Conservation (phyloP, 2,797 vertebrate genomes). For the Megalops cyprinoides region DNA sequence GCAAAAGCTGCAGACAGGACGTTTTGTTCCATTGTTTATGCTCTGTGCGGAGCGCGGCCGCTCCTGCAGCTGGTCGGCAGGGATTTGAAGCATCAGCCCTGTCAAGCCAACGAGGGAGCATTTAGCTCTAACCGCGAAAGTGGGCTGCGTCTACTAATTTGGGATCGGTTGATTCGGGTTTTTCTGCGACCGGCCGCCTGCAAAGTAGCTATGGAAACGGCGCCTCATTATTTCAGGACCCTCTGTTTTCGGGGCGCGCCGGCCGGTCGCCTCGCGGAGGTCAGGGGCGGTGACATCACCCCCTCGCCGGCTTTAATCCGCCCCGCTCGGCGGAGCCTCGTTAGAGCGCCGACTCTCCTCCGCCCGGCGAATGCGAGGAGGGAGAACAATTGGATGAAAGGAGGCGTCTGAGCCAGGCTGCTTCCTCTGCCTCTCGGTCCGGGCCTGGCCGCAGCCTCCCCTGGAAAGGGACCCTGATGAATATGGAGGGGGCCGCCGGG, state of each 20-base stretch:
- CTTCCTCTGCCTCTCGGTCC: background rate
- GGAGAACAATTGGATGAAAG: constrained; percentile 2
- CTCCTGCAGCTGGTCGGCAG: background rate
- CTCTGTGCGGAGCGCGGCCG: background rate
- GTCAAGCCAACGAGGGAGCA: background rate
- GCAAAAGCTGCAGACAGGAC: background rate
- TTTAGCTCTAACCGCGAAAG: background rate
- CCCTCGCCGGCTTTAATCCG: background rate
- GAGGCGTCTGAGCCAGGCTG: background rate
- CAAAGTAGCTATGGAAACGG: constrained; percentile 53
- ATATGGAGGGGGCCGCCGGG: constrained; percentile 51
- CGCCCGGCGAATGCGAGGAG: too few relatives aligned
- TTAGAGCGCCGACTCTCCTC: too few relatives aligned
- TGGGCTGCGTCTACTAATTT: constrained; percentile 14
- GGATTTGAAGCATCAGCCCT: background rate
- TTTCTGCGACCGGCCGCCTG: constrained; percentile 46
- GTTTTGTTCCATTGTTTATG: background rate
- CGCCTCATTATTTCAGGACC: constrained; percentile 49
- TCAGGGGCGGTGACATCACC: constrained; percentile 3
- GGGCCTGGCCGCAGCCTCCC: background rate
- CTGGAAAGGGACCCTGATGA: constrained; percentile 52
- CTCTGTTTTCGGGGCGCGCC: constrained; percentile 39
- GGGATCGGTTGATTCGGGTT: background rate
- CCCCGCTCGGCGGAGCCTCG: background rate
- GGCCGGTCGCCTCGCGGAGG: constrained; percentile 33